Evolutionary conservation across 2,888 invertebrate species (phyloP), one percentile per base, ranked within the genome.

Genomic region (Pseudanteris insignis): DNA sequence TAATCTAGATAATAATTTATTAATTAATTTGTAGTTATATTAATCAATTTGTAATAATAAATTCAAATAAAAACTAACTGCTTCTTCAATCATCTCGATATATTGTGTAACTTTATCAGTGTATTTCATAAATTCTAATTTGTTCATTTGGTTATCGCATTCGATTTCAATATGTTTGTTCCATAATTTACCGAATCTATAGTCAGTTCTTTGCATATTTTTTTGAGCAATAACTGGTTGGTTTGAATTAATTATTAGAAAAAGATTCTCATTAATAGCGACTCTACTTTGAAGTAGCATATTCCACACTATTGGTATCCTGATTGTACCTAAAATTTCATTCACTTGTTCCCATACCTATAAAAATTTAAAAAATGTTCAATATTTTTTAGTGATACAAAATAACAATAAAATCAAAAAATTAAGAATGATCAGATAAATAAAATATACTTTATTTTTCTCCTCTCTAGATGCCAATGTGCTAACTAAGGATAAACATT

Each of bases 51-150:
- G 18, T 18, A 18, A 18, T 18, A 18, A 18, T 18, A 4, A 18
- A 18, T 18, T 18, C 4, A 4, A 18, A 18, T 6, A 18, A 3
- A 4, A 33, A 38, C 28, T 5, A 13, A 55, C 57, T 24, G 1
- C 62, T 68, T 72, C 72, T 66, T 77, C 76, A 54, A 77, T 74
- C 41, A 69, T 65, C 48, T 70, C 65, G 38, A 78, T 72, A 48
- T 68, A 71, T 24, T 73, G 67, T 43, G 74, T 50, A 5, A 68
- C 55, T 46, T 43, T 53, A 47, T 68, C 32, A 14, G 72, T 64
- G 30, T 69, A 61, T 14, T 64, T 64, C n/a, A 48, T 51, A 13
- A 41, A 57, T 55, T 61, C 69, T 32, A 61, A 51, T 11, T 64
- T 54, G 24, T 68, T 46, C 25, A 71, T 58, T 40, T 69, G 46